Conservation (phyloP, 1,140 invertebrate species). For the Mactra quadrangularis region DNA sequence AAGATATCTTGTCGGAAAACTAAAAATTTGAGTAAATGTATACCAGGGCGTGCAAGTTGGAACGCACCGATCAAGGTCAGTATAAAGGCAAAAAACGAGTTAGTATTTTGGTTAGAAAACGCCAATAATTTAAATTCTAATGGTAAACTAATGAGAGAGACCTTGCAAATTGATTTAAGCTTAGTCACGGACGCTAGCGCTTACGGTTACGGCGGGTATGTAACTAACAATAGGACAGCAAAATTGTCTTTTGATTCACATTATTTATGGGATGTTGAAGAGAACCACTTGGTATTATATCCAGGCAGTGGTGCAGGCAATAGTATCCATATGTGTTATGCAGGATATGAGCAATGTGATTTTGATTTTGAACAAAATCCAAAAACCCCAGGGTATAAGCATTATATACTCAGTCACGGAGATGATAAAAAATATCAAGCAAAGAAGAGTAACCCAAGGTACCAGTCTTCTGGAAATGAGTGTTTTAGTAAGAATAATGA, state of each 20-base stretch:
- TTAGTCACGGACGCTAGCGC: slow-evolving; percentile 51
- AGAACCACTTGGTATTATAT: not conserved
- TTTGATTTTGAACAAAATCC: not conserved
- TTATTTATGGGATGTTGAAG: not conserved
- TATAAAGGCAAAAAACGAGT: slow-evolving; percentile 9
- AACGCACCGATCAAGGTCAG: slow-evolving; percentile 18
- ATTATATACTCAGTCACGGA: not conserved
- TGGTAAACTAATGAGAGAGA: slow-evolving; percentile 2
- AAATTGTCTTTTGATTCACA: not conserved
- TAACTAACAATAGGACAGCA: not conserved
- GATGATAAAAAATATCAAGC: not conserved
- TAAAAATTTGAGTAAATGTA: not conserved
- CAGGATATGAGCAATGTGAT: not conserved
- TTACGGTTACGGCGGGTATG: slow-evolving; percentile 31
- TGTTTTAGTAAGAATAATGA: not conserved
- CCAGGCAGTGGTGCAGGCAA: not conserved
- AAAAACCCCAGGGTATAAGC: not conserved
- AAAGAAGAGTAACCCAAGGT: not conserved
- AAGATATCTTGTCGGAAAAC: slow-evolving; percentile 4
- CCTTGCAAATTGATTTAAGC: not conserved
- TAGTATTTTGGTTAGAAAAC: slow-evolving; percentile 38
- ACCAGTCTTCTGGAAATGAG: not conserved
- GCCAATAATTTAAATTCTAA: slow-evolving; percentile 28
- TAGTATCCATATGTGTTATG: not conserved
- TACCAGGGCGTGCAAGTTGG: not conserved